phyloP scores from a whole-genome alignment of 2,797 vertebrate genomes.

The Scolopax bukidnonensis region DNA sequence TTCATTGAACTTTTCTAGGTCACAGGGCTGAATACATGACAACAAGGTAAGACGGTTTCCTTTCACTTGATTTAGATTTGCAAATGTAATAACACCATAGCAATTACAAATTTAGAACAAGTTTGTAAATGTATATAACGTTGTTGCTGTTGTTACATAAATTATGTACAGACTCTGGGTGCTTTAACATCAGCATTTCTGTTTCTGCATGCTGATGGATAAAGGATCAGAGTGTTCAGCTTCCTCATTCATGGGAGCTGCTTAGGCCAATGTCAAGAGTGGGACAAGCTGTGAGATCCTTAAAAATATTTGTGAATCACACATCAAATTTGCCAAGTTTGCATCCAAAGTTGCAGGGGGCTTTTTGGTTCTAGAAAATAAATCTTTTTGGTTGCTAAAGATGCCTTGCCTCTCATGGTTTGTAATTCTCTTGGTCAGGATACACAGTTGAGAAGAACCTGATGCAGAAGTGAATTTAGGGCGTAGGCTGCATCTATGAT shows the following conservation, averaged over 20 bases:
- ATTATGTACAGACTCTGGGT: neutral
- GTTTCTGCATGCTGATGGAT: neutral
- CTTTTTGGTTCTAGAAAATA: neutral
- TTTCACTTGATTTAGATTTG: constrained; percentile 4
- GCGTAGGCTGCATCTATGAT: neutral
- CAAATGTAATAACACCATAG: neutral
- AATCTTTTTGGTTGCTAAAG: neutral
- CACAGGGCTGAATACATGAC: constrained; percentile 97
- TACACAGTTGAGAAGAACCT: neutral
- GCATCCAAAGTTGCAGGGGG: neutral
- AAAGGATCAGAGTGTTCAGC: neutral
- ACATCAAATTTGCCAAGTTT: neutral
- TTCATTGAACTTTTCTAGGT: constrained; percentile 80
- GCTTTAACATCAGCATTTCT: neutral
- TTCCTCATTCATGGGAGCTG: neutral
- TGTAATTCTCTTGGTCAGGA: neutral
- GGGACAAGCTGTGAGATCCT: neutral
- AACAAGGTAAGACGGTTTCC: constrained; percentile 87
- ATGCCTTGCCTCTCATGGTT: neutral
- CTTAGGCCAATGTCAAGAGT: neutral
- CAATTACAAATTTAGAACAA: neutral
- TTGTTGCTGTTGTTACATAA: neutral
- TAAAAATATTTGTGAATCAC: neutral
- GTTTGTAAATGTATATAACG: rapidly evolving
- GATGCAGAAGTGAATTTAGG: neutral